These are phyloP conservation scores for Graphium colonna DNA, from an alignment of 2,888 invertebrate species.

Conservation along the genomic window DNA sequence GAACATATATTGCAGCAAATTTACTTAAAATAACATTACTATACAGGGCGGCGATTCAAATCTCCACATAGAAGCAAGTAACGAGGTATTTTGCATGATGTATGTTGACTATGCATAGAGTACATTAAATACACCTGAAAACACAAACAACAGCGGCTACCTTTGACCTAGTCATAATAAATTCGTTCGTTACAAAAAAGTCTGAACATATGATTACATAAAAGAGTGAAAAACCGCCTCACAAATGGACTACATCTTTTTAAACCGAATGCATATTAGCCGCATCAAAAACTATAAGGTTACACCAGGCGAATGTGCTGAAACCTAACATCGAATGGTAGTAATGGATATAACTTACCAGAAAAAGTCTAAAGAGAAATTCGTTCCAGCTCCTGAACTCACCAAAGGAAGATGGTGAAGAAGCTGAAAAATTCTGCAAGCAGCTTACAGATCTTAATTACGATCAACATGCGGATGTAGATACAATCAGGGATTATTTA, in stretches of 20 bases:
- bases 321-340: too few species aligned
- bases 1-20: neutral
- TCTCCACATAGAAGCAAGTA: too few species aligned
- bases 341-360: too few species aligned
- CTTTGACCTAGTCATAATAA: neutral
- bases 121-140: neutral
- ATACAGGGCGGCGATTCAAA: neutral
- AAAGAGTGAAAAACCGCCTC: neutral
- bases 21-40: neutral
- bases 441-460: too few species aligned
- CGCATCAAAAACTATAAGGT: too few species aligned
- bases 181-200: neutral
- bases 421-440: too few species aligned
- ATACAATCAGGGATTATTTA: too few species aligned
- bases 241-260: neutral
- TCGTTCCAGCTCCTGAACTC: too few species aligned
- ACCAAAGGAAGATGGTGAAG: too few species aligned
- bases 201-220: neutral
- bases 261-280: neutral
- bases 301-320: neutral
- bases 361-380: too few species aligned
- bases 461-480: too few species aligned
- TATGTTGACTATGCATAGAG: neutral
- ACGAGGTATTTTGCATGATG: neutral
- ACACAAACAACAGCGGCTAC: neutral